Base-by-base conservation (phyloP, 1,140 invertebrate genomes). In the Scaptomyza graminum region DNA sequence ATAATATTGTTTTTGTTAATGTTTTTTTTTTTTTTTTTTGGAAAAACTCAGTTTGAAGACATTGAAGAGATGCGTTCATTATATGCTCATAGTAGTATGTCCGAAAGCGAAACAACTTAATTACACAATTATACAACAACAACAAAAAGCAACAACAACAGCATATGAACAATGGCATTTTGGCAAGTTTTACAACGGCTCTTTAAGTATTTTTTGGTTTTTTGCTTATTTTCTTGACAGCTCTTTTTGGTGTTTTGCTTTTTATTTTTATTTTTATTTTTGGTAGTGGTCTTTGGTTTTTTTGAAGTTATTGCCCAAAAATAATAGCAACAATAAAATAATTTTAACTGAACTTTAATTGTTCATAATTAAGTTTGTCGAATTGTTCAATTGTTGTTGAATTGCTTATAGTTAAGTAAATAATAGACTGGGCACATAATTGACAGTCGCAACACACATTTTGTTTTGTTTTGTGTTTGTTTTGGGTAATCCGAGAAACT, bases 321-420 rank as follows among this genome's bases (percentile, higher is more conserved):
- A 74, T 73, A 77, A 68, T 41, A 76, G 1, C 13, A 37, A 56
- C 5, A 18, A 8, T 13, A 9, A 5, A 3, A 57, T 15, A 12
- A 44, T 41, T 55, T 18, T 74, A 87, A 85, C 82, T 85, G 82
- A 85, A 87, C 82, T 81, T 81, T 87, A 87, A 81, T 87, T 87
- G 78, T 81, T 81, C 69, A 85, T 85, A 85, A 85, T 85, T 85
- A 85, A 85, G 81, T 85, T 87, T 81, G 81, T 85, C 70, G 65
- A 64, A 84, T 74, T 73, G 52, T 76, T 60, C 55, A 64, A 54
- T 37, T 50, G 52, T 37, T 50, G 52, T 22, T 22, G 37, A 43
- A 28, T 51, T 47, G 44, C 43, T 15, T 39, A 73, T 67, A 76
- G 76, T 66, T 85, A 66, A 74, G 73, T 77, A 85, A 80, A 84